Conservation (phyloP, 2,113 vertebrate species). For the Tursiops truncatus region DNA sequence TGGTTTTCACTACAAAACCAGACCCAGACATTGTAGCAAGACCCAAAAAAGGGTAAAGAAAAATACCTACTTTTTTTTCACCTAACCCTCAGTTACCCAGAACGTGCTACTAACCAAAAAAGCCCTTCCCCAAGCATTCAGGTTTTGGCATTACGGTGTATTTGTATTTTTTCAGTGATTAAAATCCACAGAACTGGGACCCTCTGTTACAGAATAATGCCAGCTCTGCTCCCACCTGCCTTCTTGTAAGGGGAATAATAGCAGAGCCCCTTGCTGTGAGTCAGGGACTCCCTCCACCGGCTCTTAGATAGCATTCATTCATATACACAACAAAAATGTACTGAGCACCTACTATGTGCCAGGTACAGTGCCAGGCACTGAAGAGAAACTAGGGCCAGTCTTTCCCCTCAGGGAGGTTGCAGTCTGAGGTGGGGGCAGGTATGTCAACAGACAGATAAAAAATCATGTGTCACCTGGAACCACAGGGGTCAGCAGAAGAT, state of each 20-base stretch:
- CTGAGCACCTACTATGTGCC: background rate
- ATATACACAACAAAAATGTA: background rate
- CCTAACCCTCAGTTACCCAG: background rate
- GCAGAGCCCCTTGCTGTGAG: background rate
- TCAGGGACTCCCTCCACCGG: background rate
- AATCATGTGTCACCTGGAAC: background rate
- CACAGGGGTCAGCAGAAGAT: slow-evolving; percentile 9
- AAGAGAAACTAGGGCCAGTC: background rate
- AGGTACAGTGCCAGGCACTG: background rate
- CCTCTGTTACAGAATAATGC: background rate
- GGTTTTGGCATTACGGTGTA: background rate
- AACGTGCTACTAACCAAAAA: slow-evolving; percentile 53
- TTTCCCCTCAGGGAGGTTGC: background rate
- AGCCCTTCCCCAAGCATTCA: slow-evolving; percentile 5
- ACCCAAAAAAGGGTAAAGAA: slow-evolving; percentile 17
- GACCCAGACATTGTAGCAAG: background rate
- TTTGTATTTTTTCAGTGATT: slow-evolving; percentile 42
- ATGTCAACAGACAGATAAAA: slow-evolving; percentile 3
- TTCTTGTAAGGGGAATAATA: slow-evolving; percentile 35
- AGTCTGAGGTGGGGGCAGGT: background rate
- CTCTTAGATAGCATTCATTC: slow-evolving; percentile 26
- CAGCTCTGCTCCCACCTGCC: background rate
- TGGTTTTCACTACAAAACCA: background rate
- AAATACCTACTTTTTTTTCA: background rate
- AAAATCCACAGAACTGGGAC: slow-evolving; percentile 30